Evolutionary conservation across 2,113 vertebrate species (phyloP), one percentile per base, ranked within the genome.

Genomic region (Irena cyanogastra): DNA sequence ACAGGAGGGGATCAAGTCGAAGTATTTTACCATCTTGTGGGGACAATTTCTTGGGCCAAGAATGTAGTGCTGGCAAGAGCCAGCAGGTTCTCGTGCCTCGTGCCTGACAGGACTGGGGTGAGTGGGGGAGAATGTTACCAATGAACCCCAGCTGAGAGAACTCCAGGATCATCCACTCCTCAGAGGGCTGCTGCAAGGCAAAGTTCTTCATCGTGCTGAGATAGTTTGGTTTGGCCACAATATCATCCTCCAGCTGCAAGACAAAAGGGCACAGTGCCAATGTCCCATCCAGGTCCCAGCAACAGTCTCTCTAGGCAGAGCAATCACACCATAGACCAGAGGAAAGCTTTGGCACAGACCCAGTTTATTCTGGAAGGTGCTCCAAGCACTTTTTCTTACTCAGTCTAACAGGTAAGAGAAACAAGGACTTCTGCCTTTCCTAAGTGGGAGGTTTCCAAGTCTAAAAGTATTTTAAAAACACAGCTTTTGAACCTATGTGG

Each of bases 201-300:
- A 99, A 99, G 98, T 99, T 99, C 98, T 99, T 99, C 99, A 99
- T 99, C 47, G 99, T 99, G 98, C 99, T 99, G 97, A 99, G 98
- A 98, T 98, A 99, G 98, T 99, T 99, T 53, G 99, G 99, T 94
- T 99, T 99, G 89, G 99, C 99, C 31, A 99, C 98, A 12, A 99
- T 99, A 93, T 99, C 99, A 18, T 99, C 99, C 97, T 99, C 99
- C 93, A 99, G 97, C 99, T 99, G 97, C 26, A 93, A 91, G n/a
- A 72, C 86, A 68, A 86, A 95, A 80, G 66, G 71, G 87, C 76
- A 71, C 35, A 92, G 65, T 76, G 50, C 56, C 68, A 71, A 7
- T 16, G 54, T 77, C 37, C 72, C 61, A 77, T 53, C 39, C 91
- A 87, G 77, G 64, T 63, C 66, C 79, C 90, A 79, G 12, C 16